phyloP scores from a whole-genome alignment of 1,140 invertebrate genomes.

The Frieseomelitta varia region DNA sequence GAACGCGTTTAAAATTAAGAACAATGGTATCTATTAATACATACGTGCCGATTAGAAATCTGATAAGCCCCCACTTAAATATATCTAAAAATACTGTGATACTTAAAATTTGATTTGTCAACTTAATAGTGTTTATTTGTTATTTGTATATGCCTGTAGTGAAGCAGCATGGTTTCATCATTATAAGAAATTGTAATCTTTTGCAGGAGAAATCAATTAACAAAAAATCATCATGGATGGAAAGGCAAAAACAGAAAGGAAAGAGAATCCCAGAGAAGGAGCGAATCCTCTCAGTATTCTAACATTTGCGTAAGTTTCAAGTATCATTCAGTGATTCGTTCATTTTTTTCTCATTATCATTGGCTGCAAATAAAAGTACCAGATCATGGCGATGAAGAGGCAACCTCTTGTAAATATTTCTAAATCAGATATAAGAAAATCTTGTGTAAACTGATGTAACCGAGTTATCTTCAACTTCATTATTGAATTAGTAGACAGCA shows the following conservation, averaged over 20 bases:
- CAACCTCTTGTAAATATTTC: not conserved
- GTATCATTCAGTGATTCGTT: not conserved
- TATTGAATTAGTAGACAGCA: not conserved
- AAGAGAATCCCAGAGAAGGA: conserved; percentile 82
- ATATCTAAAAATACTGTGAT: too few relatives aligned
- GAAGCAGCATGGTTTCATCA: not conserved
- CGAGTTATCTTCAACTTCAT: conserved; percentile 19
- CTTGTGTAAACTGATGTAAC: not conserved
- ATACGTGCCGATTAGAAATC: not conserved
- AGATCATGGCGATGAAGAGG: conserved; percentile 14
- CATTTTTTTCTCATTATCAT: not conserved
- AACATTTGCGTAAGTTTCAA: conserved; percentile 83
- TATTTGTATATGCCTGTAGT: not conserved
- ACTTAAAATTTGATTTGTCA: not conserved
- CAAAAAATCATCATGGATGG: conserved; percentile 78
- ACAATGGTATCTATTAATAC: not conserved
- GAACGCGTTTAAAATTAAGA: not conserved
- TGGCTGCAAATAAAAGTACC: not conserved
- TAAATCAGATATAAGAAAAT: conserved; percentile 7
- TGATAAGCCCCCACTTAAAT: not conserved
- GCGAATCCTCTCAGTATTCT: conserved; percentile 83
- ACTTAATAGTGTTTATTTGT: not conserved
- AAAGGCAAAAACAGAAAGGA: conserved; percentile 76
- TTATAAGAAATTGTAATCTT: not conserved
- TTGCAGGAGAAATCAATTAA: conserved; percentile 31